Base-by-base conservation (phyloP, 2,888 invertebrate genomes). In the Xylocampa areola region DNA sequence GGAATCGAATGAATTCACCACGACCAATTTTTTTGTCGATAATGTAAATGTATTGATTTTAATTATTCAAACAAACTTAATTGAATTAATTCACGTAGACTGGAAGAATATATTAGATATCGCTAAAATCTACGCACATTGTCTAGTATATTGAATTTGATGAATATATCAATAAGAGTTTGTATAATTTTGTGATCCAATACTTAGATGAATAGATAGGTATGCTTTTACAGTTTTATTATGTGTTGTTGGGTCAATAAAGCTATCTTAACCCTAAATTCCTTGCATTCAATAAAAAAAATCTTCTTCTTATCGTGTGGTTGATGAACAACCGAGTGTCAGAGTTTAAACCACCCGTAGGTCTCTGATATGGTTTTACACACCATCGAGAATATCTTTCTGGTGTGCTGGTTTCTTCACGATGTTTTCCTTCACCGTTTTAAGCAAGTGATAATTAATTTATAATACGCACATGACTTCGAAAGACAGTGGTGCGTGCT, bases 71-170 rank as follows among this genome's bases (percentile, higher is more conserved):
- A n/a, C n/a, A n/a, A n/a, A n/a, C n/a, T 40, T 47, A 55, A 43
- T 55, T 39, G 10, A 59, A 68, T 64, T 55, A 68, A 73, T 60
- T 70, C 76, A 84, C 82, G 80, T 90, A 89, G 85, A 84, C 84
- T 84, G 87, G 84, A 80, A 76, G 68, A 76, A 58, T 68, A 71
- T 66, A 77, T 76, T 85, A 84, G 81, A 79, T 79, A 84, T 76
- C 66, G 87, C 85, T 87, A 83, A 85, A 76, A 81, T 81, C 82
- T 87, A 88, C 90, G 91, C 91, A 90, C 89, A 89, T 86, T 75
- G 69, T 77, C 51, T 73, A 76, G 69, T 65, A 25, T 64, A 65
- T 53, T 69, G 78, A 71, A 64, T 73, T 77, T 48, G 45, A 77
- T 72, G 58, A 72, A 69, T 70, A 59, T 57, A 64, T 55, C 11